Evolutionary conservation across 64 coral and sea anemone species (phyloP).

Genomic region (Hydrozoanthus tunicans): DNA sequence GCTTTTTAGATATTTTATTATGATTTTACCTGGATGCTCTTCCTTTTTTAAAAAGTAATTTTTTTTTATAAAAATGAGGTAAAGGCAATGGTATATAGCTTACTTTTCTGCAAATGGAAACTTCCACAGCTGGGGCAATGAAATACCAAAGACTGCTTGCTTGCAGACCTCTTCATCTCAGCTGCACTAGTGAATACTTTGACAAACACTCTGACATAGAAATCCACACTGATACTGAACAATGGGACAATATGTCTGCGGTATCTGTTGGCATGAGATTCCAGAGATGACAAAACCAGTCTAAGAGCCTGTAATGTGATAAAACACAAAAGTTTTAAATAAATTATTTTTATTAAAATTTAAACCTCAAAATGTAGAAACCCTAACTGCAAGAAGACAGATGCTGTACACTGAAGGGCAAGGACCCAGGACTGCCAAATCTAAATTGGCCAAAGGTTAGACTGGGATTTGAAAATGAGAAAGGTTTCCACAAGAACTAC

Average conservation of each 20-base stretch:
- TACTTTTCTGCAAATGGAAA: constrained; percentile 92
- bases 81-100: constrained; percentile 13
- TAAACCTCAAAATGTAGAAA: too few species aligned
- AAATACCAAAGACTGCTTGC: constrained; percentile 88
- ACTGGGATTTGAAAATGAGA: too few species aligned
- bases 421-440: too few species aligned
- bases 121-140: constrained; percentile 93
- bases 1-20: too few species aligned
- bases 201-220: constrained; percentile 97
- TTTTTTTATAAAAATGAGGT: not conserved
- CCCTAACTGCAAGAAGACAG: too few species aligned
- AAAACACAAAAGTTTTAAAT: not conserved
- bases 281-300: constrained; percentile 84
- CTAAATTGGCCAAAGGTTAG: too few species aligned
- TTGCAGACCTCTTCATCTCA: constrained; percentile 86
- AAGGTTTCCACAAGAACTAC: too few species aligned
- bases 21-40: too few species aligned
- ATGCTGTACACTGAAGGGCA: too few species aligned
- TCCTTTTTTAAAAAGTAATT: not conserved
- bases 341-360: too few species aligned
- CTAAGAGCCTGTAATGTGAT: constrained; percentile 75
- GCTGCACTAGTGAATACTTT: constrained; percentile 97
- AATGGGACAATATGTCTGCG: constrained; percentile 88
- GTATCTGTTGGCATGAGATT: constrained; percentile 96
- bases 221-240: constrained; percentile 94